Conservation (phyloP, 2,888 invertebrate genomes). For the Troides oblongomaculatus region DNA sequence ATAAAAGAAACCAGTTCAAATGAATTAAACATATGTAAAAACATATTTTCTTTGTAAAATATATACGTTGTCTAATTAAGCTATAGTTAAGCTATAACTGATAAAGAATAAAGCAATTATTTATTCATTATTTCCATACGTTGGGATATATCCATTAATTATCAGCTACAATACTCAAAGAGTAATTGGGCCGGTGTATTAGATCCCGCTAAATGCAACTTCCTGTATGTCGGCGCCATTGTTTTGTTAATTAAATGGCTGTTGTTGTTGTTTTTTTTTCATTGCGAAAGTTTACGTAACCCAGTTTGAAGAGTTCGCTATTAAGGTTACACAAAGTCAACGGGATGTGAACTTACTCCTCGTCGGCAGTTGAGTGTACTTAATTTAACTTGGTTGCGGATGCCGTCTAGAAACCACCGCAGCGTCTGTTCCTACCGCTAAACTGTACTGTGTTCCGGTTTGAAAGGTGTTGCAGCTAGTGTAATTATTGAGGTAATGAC, state of each 20-base stretch:
- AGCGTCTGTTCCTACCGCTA: too few relatives aligned
- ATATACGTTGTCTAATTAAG: too few relatives aligned
- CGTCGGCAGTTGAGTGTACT: too few relatives aligned
- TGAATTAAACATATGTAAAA: too few relatives aligned
- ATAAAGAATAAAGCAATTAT: neutral
- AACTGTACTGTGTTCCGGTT: too few relatives aligned
- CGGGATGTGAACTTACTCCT: too few relatives aligned
- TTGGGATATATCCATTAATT: neutral
- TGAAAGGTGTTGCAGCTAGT: too few relatives aligned
- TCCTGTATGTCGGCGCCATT: slow-evolving; percentile 7
- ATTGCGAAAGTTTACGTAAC: slow-evolving; percentile 3
- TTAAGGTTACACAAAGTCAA: neutral
- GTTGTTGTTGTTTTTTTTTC: slow-evolving; percentile 7
- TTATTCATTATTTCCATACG: neutral
- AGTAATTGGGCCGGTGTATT: slow-evolving; percentile 3
- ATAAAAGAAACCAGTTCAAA: too few relatives aligned
- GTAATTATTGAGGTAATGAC: too few relatives aligned
- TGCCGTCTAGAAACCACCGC: too few relatives aligned
- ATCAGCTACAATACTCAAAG: slow-evolving; percentile 5
- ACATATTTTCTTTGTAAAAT: too few relatives aligned
- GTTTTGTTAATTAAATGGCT: slow-evolving; percentile 6
- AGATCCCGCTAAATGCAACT: neutral
- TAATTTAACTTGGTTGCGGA: too few relatives aligned
- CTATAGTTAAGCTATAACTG: neutral
- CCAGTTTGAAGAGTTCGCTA: slow-evolving; percentile 11